Conservation (phyloP, 2,113 vertebrate species). For the Pyrgilauda ruficollis region DNA sequence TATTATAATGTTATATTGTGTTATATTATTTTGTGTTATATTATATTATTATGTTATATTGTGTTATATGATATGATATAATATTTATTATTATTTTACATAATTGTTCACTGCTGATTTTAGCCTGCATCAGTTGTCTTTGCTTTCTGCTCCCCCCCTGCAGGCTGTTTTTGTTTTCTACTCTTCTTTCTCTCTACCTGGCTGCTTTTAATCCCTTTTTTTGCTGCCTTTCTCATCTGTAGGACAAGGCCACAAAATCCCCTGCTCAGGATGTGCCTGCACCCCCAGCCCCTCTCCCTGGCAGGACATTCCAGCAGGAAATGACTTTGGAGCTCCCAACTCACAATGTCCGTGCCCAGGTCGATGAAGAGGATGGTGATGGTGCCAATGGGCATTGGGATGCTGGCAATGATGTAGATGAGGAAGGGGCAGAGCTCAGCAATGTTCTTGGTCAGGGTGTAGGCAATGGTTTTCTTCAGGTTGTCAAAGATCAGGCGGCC, state of each 20-base stretch:
- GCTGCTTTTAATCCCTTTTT: neutral
- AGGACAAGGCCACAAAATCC: neutral
- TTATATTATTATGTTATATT: no score
- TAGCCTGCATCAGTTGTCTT: neutral
- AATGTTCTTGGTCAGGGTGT: conserved; percentile 83
- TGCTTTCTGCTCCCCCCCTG: neutral
- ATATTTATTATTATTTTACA: neutral
- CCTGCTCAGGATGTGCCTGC: neutral
- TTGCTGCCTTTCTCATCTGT: neutral
- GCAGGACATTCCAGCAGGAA: neutral
- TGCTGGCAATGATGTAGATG: conserved; percentile 76
- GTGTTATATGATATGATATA: no score
- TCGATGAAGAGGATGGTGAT: conserved; percentile 83
- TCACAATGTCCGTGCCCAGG: conserved; percentile 81
- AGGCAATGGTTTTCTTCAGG: conserved; percentile 82
- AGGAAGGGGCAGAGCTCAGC: conserved; percentile 82
- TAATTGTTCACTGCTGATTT: neutral
- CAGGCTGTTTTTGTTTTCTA: neutral
- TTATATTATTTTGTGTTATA: no score
- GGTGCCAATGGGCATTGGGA: conserved; percentile 81
- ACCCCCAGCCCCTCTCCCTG: neutral
- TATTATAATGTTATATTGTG: no score
- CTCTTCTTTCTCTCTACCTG: neutral
- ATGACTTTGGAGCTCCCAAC: neutral
- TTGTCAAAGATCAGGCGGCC: conserved; percentile 84